phyloP scores from a whole-genome alignment of 2,888 invertebrate genomes.

The Tachina fera region DNA sequence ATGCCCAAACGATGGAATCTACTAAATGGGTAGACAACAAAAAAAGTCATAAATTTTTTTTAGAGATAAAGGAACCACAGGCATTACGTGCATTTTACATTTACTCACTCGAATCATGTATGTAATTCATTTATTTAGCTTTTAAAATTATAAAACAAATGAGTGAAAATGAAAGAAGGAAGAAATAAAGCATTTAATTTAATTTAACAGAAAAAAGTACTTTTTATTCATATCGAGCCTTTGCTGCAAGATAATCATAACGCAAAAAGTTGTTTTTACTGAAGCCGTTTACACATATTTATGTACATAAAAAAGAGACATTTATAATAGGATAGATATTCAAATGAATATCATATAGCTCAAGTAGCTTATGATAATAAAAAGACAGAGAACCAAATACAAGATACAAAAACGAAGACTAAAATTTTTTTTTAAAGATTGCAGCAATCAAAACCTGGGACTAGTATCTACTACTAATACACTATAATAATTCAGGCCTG shows the following conservation, averaged over 20 bases:
- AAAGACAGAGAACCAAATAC: too few species aligned
- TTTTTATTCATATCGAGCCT: constrained; percentile 1
- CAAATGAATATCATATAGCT: too few species aligned
- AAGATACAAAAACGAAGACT: too few species aligned
- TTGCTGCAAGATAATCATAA: not conserved
- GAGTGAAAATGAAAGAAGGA: constrained; percentile 45
- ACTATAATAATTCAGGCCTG: too few species aligned
- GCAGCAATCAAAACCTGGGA: too few species aligned
- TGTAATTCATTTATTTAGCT: constrained; percentile 32
- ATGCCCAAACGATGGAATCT: constrained; percentile 30
- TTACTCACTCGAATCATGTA: constrained; percentile 16
- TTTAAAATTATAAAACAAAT: constrained; percentile 40
- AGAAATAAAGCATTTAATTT: constrained; percentile 65
- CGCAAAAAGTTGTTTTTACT: too few species aligned
- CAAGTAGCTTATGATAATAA: too few species aligned
- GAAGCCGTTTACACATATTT: too few species aligned
- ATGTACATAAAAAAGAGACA: too few species aligned
- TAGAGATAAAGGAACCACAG: constrained; percentile 37
- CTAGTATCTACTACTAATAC: too few species aligned
- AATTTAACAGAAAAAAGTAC: constrained; percentile 51
- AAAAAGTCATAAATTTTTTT: constrained; percentile 16
- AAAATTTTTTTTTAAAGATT: too few species aligned
- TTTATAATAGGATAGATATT: too few species aligned
- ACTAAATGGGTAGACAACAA: not conserved
- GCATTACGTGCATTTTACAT: constrained; percentile 18